Conservation (phyloP, 2,113 vertebrate genomes). For the Rhea americana region DNA sequence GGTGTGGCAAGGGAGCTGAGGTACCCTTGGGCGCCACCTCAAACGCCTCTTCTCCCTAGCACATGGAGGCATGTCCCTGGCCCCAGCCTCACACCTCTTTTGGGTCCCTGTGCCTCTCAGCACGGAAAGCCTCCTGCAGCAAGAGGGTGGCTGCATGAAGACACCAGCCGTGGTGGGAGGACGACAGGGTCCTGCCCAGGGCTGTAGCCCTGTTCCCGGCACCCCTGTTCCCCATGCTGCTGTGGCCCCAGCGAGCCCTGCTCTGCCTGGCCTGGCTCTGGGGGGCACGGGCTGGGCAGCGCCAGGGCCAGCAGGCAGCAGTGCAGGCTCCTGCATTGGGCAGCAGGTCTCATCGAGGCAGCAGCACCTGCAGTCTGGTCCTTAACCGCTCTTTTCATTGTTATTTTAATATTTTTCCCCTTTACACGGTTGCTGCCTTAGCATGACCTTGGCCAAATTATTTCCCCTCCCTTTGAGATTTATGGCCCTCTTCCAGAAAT, state of each 20-base stretch:
- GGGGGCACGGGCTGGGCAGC: background rate
- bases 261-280: rapidly evolving
- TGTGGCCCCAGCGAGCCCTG: background rate
- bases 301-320: background rate
- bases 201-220: rapidly evolving
- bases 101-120: background rate
- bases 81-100: rapidly evolving
- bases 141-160: background rate
- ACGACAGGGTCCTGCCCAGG: background rate
- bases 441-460: conserved; percentile 47
- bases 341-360: background rate
- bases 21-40: rapidly evolving
- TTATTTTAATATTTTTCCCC: conserved; percentile 8
- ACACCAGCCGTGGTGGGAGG: rapidly evolving
- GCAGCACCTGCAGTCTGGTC: background rate
- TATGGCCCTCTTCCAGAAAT: conserved; percentile 49
- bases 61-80: rapidly evolving
- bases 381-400: background rate
- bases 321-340: background rate
- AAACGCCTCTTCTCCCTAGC: rapidly evolving
- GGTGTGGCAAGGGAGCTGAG: background rate
- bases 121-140: background rate
- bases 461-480: conserved; percentile 53
- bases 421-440: conserved; percentile 6
- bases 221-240: background rate